Evolutionary conservation across 1,140 invertebrate species (phyloP).

Genomic region (Littorina saxatilis): DNA sequence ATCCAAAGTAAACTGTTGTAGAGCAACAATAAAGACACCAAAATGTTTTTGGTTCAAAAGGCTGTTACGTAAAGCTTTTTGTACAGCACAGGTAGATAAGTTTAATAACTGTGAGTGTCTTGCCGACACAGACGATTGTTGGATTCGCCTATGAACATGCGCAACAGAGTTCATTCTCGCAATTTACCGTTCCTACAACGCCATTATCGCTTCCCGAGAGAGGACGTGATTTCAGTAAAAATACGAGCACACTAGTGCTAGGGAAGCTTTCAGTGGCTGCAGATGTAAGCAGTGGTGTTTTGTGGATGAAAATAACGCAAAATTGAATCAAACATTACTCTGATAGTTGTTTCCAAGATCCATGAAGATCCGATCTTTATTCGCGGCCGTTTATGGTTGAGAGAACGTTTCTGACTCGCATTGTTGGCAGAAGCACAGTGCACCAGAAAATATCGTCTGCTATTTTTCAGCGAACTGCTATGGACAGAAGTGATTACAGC

Average conservation of each 20-base stretch:
- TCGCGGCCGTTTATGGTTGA: constrained; percentile 2
- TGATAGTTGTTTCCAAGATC: background rate
- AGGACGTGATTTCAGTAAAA: constrained; percentile 71
- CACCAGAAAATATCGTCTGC: constrained; percentile 35
- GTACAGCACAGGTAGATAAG: too few species aligned
- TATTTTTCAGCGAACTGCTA: too few species aligned
- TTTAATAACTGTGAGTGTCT: too few species aligned
- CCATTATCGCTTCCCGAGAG: constrained; percentile 74
- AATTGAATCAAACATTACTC: background rate
- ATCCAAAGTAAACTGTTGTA: too few species aligned
- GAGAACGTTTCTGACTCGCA: background rate
- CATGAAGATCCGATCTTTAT: constrained; percentile 11
- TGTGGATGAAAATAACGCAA: background rate
- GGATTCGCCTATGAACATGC: constrained; percentile 54
- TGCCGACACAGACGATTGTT: background rate
- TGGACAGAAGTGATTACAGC: too few species aligned
- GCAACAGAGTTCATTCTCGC: constrained; percentile 71
- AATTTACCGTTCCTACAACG: constrained; percentile 70
- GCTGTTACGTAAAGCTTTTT: too few species aligned
- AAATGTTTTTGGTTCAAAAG: too few species aligned
- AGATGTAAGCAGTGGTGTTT: constrained; percentile 6
- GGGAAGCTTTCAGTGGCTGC: constrained; percentile 41
- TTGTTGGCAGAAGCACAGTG: constrained; percentile 10
- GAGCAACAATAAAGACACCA: too few species aligned
- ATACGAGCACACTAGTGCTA: constrained; percentile 65